Percentiles rank a stretch among this genome's conserved stretches.
These are phyloP conservation scores for Cephus spinipes DNA, from an alignment of 2,888 invertebrate genomes.

Conservation along the genomic window DNA sequence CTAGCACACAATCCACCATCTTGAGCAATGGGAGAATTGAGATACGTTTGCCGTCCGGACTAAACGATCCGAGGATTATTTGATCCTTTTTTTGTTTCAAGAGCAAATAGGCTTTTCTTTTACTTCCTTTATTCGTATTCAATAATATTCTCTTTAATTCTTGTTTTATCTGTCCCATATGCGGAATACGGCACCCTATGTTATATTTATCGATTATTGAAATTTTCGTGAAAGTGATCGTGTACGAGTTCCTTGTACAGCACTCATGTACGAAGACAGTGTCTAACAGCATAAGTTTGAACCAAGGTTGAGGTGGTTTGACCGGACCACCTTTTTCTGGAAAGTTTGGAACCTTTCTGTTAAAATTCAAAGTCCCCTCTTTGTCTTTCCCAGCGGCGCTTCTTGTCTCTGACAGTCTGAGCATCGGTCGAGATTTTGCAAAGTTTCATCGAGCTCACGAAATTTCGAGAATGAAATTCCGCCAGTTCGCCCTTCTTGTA, in stretches of 20 bases:
- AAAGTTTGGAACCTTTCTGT: not conserved
- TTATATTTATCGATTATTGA: too few species aligned
- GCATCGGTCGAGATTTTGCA: not conserved
- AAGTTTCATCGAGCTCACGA: slow-evolving; percentile 24
- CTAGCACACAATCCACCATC: not conserved
- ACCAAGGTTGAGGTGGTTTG: not conserved
- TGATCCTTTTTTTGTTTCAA: not conserved
- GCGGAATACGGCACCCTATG: too few species aligned
- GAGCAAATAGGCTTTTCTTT: not conserved
- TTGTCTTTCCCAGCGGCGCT: not conserved
- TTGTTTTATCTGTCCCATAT: not conserved
- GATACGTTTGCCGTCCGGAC: not conserved
- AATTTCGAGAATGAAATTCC: slow-evolving; percentile 31
- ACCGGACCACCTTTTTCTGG: not conserved
- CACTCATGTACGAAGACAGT: too few species aligned
- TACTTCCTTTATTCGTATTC: not conserved
- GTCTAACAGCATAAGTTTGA: too few species aligned
- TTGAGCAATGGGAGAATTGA: not conserved
- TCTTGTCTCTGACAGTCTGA: not conserved
- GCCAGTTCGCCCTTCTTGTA: slow-evolving; percentile 25
- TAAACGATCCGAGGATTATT: not conserved
- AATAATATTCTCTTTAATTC: not conserved
- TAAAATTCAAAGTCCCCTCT: not conserved
- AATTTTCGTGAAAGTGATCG: too few species aligned
- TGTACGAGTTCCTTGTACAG: too few species aligned